Percentiles rank a stretch among this genome's conserved stretches.
These are phyloP conservation scores for Nasua narica DNA, from an alignment of 2,797 vertebrate genomes.

Conservation along the genomic window DNA sequence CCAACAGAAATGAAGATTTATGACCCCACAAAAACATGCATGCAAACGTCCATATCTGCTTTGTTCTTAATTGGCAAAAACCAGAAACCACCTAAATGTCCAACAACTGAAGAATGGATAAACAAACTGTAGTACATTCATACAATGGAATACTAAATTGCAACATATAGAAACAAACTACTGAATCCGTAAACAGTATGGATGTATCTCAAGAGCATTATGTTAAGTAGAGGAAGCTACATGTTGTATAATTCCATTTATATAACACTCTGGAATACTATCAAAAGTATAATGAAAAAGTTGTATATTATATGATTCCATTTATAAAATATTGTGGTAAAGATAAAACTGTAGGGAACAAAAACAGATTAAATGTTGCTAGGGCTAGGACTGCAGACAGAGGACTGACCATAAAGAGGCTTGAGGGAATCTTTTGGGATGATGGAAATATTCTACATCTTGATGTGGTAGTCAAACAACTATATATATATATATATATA, in stretches of 20 bases:
- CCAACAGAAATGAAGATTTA: not conserved
- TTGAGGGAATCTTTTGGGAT: not conserved
- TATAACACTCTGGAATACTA: not conserved
- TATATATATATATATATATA: not conserved
- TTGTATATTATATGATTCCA: not conserved
- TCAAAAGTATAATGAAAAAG: not conserved
- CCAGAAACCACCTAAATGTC: not conserved
- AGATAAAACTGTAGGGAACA: not conserved
- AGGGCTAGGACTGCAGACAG: not conserved
- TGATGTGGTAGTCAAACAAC: not conserved
- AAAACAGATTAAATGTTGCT: not conserved
- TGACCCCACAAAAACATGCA: not conserved
- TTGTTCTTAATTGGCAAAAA: not conserved
- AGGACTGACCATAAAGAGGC: not conserved
- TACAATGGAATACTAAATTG: not conserved
- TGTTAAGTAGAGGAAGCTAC: not conserved
- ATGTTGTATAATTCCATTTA: not conserved
- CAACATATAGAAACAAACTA: not conserved
- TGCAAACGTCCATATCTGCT: not conserved
- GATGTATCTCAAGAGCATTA: not conserved
- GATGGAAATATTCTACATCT: not conserved
- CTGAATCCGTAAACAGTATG: not conserved
- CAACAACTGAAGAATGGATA: not conserved
- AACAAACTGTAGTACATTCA: not conserved
- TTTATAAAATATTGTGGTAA: not conserved